These are phyloP conservation scores for Oncorhynchus tshawytscha DNA, from an alignment of 2,113 vertebrate species.

Conservation along the genomic window DNA sequence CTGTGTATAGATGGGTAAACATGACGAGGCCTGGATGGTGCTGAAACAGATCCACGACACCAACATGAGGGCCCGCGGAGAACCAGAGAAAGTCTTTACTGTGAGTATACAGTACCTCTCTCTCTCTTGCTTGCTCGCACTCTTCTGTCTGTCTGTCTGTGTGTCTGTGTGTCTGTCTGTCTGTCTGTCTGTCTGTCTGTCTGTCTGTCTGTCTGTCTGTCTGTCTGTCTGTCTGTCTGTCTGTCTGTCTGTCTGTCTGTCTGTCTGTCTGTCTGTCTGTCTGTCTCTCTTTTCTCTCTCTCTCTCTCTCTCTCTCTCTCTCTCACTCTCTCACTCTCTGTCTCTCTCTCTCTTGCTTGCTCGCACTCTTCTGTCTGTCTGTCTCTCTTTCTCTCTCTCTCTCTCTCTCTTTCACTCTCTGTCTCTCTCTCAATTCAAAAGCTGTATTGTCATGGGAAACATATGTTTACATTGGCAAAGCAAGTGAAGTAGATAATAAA, in stretches of 20 bases:
- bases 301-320: too few species aligned
- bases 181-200: not conserved
- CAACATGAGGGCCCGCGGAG: slow-evolving; percentile 95
- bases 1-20: slow-evolving; percentile 83
- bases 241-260: not conserved
- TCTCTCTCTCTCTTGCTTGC: too few species aligned
- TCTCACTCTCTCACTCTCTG: too few species aligned
- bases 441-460: too few species aligned
- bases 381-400: not conserved
- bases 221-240: not conserved
- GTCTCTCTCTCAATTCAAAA: too few species aligned
- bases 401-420: too few species aligned
- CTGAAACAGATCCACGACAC: slow-evolving; percentile 98
- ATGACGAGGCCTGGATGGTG: slow-evolving; percentile 99
- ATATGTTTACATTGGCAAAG: too few species aligned
- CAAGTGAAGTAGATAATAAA: too few species aligned
- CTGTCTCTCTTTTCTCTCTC: too few species aligned
- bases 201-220: not conserved
- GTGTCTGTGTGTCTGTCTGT: not conserved
- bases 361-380: not conserved
- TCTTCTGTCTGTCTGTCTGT: not conserved
- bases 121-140: not conserved
- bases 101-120: slow-evolving; percentile 73
- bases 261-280: not conserved
- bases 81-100: slow-evolving; percentile 97